Evolutionary conservation across 2,113 vertebrate species (phyloP).

Genomic region (Camelus dromedarius): DNA sequence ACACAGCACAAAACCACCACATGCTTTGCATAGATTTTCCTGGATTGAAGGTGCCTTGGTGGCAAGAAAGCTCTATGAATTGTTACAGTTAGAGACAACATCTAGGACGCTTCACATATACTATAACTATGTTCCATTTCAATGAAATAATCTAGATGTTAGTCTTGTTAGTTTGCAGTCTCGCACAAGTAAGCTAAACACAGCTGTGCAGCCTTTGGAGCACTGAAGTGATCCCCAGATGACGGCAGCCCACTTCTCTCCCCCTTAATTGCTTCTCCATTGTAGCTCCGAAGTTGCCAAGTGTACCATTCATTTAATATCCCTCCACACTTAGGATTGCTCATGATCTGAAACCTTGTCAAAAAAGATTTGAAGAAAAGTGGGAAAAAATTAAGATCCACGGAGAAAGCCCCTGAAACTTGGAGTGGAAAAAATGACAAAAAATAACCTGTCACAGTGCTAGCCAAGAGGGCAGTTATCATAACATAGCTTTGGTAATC

Average conservation of each 20-base stretch:
- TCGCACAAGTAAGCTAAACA: constrained; percentile 40
- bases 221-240: neutral
- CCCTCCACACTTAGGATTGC: neutral
- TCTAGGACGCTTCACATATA: neutral
- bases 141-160: neutral
- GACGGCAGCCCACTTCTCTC: neutral
- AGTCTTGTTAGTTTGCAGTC: neutral
- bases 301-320: neutral
- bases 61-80: neutral
- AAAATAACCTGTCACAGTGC: constrained; percentile 7
- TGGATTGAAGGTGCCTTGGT: neutral
- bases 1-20: neutral
- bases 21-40: neutral
- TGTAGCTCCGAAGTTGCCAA: constrained; percentile 6
- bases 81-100: neutral
- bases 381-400: constrained; percentile 38
- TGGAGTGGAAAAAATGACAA: constrained; percentile 78
- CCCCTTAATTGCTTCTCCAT: constrained; percentile 62
- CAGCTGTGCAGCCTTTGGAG: constrained; percentile 22
- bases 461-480: constrained; percentile 65
- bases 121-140: neutral
- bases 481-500: constrained; percentile 14
- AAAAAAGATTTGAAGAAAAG: constrained; percentile 55
- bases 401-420: constrained; percentile 67
- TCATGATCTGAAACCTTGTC: constrained; percentile 63